A percentile compares a stretch with the other conserved stretches of the same genome.
These are phyloP conservation scores for Colius striatus DNA, from an alignment of 2,113 vertebrate genomes.

Conservation along the genomic window DNA sequence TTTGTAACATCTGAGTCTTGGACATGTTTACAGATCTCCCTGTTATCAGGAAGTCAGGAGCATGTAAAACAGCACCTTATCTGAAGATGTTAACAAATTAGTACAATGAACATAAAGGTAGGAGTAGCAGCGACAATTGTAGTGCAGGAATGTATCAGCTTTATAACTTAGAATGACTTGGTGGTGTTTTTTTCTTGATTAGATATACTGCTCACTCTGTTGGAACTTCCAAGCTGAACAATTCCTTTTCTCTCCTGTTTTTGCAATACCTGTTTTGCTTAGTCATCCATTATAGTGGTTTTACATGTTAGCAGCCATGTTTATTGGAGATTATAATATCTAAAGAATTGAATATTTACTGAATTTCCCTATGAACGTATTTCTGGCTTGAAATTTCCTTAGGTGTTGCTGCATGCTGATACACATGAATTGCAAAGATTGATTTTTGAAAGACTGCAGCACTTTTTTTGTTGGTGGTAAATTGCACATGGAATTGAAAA, in stretches of 20 bases:
- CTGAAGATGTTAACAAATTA: slow-evolving; percentile 37
- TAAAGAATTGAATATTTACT: background rate
- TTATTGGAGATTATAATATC: background rate
- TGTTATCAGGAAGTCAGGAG: background rate
- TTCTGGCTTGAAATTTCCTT: background rate
- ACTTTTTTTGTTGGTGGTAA: background rate
- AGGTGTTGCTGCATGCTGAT: background rate
- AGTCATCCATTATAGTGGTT: background rate
- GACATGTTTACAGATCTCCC: background rate
- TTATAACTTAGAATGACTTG: background rate
- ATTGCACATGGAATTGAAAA: background rate
- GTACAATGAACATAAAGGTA: background rate
- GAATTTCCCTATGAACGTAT: background rate
- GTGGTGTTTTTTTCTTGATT: background rate
- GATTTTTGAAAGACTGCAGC: background rate
- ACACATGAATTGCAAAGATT: background rate
- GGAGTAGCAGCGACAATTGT: background rate
- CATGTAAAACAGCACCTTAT: background rate
- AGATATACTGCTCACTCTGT: background rate
- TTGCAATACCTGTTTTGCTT: background rate
- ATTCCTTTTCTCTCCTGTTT: background rate
- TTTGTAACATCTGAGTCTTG: background rate
- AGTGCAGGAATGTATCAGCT: background rate
- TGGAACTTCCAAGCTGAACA: background rate
- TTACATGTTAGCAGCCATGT: background rate